phyloP scores from a whole-genome alignment of 2,113 vertebrate genomes.

The Crotalus viridis region DNA sequence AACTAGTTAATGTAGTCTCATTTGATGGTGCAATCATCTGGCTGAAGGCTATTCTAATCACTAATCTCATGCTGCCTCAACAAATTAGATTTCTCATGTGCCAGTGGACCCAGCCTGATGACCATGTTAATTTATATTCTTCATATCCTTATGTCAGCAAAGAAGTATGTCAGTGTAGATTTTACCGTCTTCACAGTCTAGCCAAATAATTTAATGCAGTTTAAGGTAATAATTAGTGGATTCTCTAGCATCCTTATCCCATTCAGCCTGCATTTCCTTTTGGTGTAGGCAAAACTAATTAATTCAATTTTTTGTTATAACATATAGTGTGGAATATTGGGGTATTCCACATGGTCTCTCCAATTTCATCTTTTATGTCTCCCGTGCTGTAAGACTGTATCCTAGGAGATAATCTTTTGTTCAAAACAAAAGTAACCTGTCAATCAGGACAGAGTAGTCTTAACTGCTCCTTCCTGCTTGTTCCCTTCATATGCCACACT shows the following conservation, averaged over 20 bases:
- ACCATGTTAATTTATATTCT: background rate
- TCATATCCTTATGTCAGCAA: background rate
- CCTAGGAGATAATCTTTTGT: background rate
- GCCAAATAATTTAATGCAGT: background rate
- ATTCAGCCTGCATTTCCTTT: background rate
- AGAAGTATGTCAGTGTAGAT: background rate
- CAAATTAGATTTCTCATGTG: background rate
- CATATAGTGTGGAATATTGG: background rate
- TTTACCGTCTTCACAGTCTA: background rate
- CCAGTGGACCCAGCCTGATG: background rate
- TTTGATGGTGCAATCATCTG: background rate
- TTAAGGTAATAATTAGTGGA: background rate
- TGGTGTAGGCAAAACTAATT: background rate
- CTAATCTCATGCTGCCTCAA: background rate
- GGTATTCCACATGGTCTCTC: background rate
- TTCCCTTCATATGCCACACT: background rate
- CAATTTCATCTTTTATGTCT: background rate
- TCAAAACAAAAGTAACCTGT: background rate
- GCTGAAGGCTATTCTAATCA: background rate
- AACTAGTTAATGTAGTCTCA: background rate
- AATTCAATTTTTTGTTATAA: background rate
- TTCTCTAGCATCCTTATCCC: background rate
- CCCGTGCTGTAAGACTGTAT: background rate
- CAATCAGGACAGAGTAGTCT: background rate
- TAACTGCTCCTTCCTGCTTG: background rate